Conservation (phyloP, 2,797 vertebrate species). For the Acrossocheilus fasciatus region DNA sequence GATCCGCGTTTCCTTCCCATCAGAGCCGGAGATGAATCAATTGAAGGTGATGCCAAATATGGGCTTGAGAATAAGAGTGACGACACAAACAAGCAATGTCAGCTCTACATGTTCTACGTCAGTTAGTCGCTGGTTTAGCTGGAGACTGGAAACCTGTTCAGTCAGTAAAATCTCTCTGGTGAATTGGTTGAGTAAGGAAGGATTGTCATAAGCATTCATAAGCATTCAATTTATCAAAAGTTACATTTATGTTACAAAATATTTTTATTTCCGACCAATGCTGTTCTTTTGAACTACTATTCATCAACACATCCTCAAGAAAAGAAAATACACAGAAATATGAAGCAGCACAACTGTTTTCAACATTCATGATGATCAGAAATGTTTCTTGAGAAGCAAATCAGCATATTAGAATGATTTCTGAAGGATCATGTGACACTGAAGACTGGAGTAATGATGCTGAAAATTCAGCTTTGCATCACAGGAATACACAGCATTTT, state of each 20-base stretch:
- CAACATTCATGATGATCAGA: background rate
- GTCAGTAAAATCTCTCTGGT: background rate
- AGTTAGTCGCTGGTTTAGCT: background rate
- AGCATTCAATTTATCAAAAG: background rate
- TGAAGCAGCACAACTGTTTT: background rate
- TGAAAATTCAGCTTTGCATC: background rate
- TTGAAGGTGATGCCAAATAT: background rate
- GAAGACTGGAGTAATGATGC: background rate
- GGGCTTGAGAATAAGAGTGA: background rate
- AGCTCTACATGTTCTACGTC: too few species aligned
- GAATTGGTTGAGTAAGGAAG: background rate
- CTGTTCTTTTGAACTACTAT: background rate
- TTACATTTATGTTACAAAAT: background rate
- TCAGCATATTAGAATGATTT: background rate
- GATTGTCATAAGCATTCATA: background rate
- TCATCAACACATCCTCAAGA: too few species aligned
- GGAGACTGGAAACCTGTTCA: background rate
- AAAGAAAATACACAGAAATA: too few species aligned
- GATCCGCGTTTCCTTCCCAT: conserved; percentile 12
- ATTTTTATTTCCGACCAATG: background rate
- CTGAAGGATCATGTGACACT: background rate
- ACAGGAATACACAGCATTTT: too few species aligned
- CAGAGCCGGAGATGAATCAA: background rate
- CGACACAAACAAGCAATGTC: background rate
- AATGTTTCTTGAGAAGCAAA: background rate